Percentiles rank a stretch among this genome's conserved stretches.
These are phyloP conservation scores for Nesoenas mayeri DNA, from an alignment of 2,113 vertebrate species.

Conservation along the genomic window DNA sequence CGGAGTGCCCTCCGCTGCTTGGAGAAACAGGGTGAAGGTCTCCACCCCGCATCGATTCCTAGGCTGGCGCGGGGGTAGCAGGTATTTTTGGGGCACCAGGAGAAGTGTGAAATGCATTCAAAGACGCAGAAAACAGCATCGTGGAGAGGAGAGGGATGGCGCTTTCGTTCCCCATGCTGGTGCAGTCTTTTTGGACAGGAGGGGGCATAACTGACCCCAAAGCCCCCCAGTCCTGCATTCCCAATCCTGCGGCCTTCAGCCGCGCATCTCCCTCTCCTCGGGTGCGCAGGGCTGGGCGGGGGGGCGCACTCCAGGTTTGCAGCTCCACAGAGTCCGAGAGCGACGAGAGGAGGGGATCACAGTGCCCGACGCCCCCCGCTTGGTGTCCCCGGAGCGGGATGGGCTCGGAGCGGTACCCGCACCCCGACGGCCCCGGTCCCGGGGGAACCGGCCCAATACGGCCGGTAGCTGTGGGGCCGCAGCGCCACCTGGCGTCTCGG, in stretches of 20 bases:
- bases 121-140: not conserved
- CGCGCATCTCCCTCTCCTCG: not conserved
- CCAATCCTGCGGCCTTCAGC: too few relatives aligned
- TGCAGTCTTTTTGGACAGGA: not conserved
- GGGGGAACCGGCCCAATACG: not conserved
- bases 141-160: too few relatives aligned
- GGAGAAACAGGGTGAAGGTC: not conserved
- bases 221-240: rapidly evolving
- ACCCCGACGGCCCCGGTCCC: not conserved
- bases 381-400: not conserved
- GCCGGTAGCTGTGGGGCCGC: not conserved
- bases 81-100: not conserved
- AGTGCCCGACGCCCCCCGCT: too few relatives aligned
- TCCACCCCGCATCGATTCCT: too few relatives aligned
- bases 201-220: too few relatives aligned
- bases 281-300: not conserved
- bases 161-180: not conserved
- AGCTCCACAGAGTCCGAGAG: not conserved
- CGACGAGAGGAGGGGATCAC: too few relatives aligned
- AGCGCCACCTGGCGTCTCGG: not conserved
- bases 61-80: not conserved
- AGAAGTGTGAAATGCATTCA: not conserved
- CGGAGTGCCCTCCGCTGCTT: too few relatives aligned
- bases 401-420: not conserved
- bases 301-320: not conserved